A percentile compares a stretch with the other conserved stretches of the same genome.
Conservation (phyloP, 2,888 invertebrate species). For the Drosophila robusta region DNA sequence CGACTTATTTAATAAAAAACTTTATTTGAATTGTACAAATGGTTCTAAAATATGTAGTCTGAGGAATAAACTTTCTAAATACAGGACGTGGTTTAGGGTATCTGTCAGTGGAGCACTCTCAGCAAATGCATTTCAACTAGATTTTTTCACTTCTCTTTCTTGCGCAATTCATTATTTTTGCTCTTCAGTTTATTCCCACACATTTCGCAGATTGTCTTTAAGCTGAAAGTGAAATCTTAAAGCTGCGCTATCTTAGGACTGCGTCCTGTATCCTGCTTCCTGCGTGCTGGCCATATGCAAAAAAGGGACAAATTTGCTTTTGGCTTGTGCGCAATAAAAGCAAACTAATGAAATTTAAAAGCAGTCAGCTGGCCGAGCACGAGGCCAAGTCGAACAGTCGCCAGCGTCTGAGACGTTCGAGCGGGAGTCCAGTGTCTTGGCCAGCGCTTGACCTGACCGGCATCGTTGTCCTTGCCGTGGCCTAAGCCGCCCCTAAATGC, state of each 20-base stretch:
- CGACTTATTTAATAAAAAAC: too few species aligned
- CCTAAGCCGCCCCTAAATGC: constrained; percentile 80
- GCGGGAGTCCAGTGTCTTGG: constrained; percentile 17
- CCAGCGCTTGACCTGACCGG: constrained; percentile 62
- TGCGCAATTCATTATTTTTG: too few species aligned
- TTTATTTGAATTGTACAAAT: too few species aligned
- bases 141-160: too few species aligned
- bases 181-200: background rate
- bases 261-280: background rate
- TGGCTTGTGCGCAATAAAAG: constrained; percentile 66
- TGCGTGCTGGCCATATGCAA: constrained; percentile 41
- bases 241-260: background rate
- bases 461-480: constrained; percentile 29
- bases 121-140: too few species aligned
- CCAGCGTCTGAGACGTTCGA: constrained; percentile 17
- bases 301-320: constrained; percentile 29
- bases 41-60: too few species aligned
- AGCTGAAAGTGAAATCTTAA: constrained; percentile 20
- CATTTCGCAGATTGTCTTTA: constrained; percentile 17
- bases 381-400: constrained; percentile 43
- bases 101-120: too few species aligned
- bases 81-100: too few species aligned
- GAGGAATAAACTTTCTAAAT: too few species aligned
- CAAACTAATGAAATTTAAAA: constrained; percentile 76
- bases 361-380: constrained; percentile 46